Evolutionary conservation across 2,888 invertebrate species (phyloP), one percentile per base, ranked within the genome.

Genomic region (Tholera decimalis): DNA sequence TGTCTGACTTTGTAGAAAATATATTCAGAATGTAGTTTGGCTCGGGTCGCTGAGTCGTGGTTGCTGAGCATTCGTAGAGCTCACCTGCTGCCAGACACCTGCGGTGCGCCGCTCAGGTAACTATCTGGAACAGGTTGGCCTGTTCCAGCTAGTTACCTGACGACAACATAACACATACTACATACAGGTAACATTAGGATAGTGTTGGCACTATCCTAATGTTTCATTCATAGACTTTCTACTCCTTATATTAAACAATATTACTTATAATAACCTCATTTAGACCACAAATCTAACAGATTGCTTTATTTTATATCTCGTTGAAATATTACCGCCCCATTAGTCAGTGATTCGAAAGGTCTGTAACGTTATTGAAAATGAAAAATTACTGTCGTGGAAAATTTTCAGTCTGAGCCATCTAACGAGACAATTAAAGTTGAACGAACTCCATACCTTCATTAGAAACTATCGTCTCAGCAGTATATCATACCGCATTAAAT

Each of bases 51-150:
- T 90, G 91, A 89, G 81, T 89, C 89, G 86, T 83, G 84, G 82
- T 82, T 85, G 82, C 86, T 85, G 78, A 80, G 82, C 79, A 81
- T 83, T 82, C 77, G 79, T 83, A 83, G 83, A 73, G 83, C 83
- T 84, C 88, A 88, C 85, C 86, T 86, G 87, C 77, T 82, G 85
- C 84, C 88, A 85, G 85, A 86, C 92, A 92, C 90, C 92, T 92
- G 91, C 74, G 87, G 78, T 79, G 79, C 66, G 80, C 74, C 76
- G 83, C 82, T 85, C 82, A 83, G 83, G 82, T 83, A 82, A 85
- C 80, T 74, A 58, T 68, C 67, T 67, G 70, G 68, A 74, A 65
- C 77, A 60, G 54, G 53, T 61, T 51, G 59, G 73, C 59, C 68
- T n/a, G n/a, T n/a, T n/a, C n/a, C n/a, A n/a, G n/a, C n/a, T n/a